Percentiles rank a stretch among this genome's conserved stretches.
phyloP scores from a whole-genome alignment of 1,140 invertebrate genomes.

The silkworm (Bombyx mori) region DNA sequence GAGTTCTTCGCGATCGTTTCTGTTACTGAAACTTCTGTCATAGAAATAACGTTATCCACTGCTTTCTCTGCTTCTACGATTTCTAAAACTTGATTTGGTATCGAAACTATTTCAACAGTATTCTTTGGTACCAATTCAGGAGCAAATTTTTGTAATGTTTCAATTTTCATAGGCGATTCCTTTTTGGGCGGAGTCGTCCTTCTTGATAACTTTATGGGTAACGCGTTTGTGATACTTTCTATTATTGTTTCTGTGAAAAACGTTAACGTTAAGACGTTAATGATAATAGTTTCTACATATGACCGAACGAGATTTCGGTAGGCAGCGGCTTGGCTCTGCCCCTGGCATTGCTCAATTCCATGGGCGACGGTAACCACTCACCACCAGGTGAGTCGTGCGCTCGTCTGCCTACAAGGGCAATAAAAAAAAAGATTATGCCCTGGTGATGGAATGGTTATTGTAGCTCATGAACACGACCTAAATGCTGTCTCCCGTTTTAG shows the following conservation, averaged over 20 bases:
- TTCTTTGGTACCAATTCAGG: conserved; percentile 48
- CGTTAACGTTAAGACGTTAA: background rate
- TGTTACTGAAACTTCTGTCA: conserved; percentile 5
- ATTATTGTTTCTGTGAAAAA: conserved; percentile 45
- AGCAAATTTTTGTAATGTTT: conserved; percentile 42
- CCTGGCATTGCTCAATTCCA: too few species aligned
- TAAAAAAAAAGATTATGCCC: too few species aligned
- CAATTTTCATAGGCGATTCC: conserved; percentile 46
- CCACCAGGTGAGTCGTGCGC: too few species aligned
- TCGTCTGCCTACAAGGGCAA: too few species aligned
- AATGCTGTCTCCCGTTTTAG: too few species aligned
- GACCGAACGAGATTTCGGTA: too few species aligned
- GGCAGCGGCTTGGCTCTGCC: too few species aligned
- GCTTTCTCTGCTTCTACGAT: conserved; percentile 7
- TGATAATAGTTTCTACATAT: too few species aligned
- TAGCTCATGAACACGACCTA: too few species aligned
- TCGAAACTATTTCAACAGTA: conserved; percentile 17
- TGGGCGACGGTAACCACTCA: too few species aligned
- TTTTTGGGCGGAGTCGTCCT: conserved; percentile 26
- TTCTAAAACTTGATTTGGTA: background rate
- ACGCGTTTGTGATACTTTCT: conserved; percentile 44
- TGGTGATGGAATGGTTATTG: too few species aligned
- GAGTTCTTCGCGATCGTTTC: conserved; percentile 11
- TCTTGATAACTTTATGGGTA: conserved; percentile 42
- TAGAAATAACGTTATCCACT: background rate